These are phyloP conservation scores for Zootoca vivipara DNA, from an alignment of 2,113 vertebrate species.

Conservation along the genomic window DNA sequence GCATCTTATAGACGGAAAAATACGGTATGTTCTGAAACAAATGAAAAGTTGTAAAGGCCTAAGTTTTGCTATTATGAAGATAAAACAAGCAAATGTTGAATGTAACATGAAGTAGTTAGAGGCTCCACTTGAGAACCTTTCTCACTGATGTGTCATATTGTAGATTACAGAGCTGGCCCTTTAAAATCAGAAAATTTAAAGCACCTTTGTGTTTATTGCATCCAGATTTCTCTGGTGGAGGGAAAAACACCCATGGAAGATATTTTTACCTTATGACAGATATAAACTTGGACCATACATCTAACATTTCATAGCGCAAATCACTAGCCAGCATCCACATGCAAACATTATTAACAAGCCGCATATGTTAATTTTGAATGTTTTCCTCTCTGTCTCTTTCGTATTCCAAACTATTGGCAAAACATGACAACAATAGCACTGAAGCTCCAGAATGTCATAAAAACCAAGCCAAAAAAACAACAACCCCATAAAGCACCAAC, in stretches of 20 bases:
- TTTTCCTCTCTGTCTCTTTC: slow-evolving; percentile 6
- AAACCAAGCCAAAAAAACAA: slow-evolving; percentile 3
- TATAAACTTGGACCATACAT: slow-evolving; percentile 31
- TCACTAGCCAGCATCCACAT: not conserved
- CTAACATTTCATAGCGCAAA: slow-evolving; percentile 19
- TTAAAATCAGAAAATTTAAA: slow-evolving; percentile 13
- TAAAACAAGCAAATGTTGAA: not conserved
- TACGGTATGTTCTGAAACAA: not conserved
- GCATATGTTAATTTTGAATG: slow-evolving; percentile 40
- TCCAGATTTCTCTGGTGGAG: not conserved
- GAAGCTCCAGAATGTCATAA: slow-evolving; percentile 52
- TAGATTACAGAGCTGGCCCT: accelerated
- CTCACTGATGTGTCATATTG: not conserved
- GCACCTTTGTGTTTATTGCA: slow-evolving; percentile 2
- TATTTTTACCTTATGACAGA: slow-evolving; percentile 6
- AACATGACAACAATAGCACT: slow-evolving; percentile 4
- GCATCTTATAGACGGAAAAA: too few species aligned
- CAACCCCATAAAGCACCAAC: slow-evolving; percentile 1
- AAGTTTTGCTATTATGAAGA: not conserved
- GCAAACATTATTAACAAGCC: slow-evolving; percentile 28
- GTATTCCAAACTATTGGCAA: slow-evolving; percentile 45
- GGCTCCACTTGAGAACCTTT: not conserved
- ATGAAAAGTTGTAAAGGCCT: not conserved
- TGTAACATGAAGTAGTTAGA: not conserved
- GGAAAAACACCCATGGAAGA: not conserved